phyloP scores from a whole-genome alignment of 2,888 invertebrate genomes.

The Blastobasis lacticolella region DNA sequence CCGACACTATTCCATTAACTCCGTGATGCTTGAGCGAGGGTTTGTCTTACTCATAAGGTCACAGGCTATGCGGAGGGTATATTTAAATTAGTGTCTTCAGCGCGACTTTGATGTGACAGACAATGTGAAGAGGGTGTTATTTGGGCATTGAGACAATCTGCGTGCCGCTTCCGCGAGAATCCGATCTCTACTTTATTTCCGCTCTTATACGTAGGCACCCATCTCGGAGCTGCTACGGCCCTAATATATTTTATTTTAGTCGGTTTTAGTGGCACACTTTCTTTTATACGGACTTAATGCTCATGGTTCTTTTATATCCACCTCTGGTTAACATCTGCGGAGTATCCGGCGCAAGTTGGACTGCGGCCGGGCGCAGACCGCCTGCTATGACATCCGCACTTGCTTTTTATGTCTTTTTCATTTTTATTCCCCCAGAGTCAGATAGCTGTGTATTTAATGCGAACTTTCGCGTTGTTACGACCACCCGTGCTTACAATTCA shows the following conservation, averaged over 20 bases:
- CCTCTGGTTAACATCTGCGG: constrained; percentile 41
- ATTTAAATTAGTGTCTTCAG: constrained; percentile 37
- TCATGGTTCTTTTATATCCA: constrained; percentile 24
- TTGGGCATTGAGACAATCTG: constrained; percentile 31
- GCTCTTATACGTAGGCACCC: constrained; percentile 20
- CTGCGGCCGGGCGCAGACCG: constrained; percentile 11
- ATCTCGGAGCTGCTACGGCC: constrained; percentile 16
- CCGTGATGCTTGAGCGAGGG: no score
- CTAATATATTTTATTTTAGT: constrained; percentile 13
- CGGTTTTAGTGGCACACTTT: constrained; percentile 19
- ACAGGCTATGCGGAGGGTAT: not conserved
- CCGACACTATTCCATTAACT: no score
- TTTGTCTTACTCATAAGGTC: no score
- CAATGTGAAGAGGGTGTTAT: constrained; percentile 38
- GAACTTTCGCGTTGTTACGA: constrained; percentile 14
- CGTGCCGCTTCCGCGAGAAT: constrained; percentile 28
- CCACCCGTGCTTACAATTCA: not conserved
- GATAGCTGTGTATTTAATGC: constrained; percentile 18
- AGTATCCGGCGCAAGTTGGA: constrained; percentile 30
- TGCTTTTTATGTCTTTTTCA: constrained; percentile 40
- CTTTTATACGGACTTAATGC: constrained; percentile 21
- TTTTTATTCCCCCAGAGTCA: constrained; percentile 35
- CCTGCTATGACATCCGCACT: constrained; percentile 40
- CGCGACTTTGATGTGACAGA: constrained; percentile 38
- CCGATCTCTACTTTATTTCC: constrained; percentile 39